Conservation (phyloP, 2,113 vertebrate species). For the Ammodytes dubius region DNA sequence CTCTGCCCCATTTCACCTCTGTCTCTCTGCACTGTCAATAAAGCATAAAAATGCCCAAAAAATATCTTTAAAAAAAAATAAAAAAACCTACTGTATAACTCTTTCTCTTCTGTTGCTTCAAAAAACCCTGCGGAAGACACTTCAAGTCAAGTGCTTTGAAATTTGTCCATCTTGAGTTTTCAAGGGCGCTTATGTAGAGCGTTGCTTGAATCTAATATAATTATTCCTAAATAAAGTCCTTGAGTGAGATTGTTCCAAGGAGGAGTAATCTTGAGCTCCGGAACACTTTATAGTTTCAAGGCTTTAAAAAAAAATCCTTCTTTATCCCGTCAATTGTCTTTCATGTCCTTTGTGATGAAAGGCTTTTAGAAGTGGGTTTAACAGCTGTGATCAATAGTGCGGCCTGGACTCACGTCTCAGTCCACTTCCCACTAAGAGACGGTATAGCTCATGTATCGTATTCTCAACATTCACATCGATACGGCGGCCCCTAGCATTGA, state of each 20-base stretch:
- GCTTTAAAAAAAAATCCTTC: background rate
- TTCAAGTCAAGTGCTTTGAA: constrained; percentile 19
- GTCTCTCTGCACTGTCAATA: too few relatives aligned
- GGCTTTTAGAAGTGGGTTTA: constrained; percentile 44
- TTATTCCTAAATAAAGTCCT: constrained; percentile 1
- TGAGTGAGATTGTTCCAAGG: constrained; percentile 13
- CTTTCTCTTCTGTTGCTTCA: background rate
- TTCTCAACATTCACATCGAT: constrained; percentile 38
- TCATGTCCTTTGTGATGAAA: constrained; percentile 9
- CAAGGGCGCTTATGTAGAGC: constrained; percentile 20
- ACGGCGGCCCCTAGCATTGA: constrained; percentile 35
- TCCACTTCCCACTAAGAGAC: constrained; percentile 14
- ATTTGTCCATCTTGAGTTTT: constrained; percentile 41
- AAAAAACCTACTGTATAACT: constrained; percentile 11
- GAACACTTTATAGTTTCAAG: background rate
- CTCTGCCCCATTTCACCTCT: too few relatives aligned
- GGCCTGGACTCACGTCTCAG: constrained; percentile 37
- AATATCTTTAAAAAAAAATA: too few relatives aligned
- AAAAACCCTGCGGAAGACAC: constrained; percentile 4
- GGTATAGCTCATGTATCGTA: constrained; percentile 36
- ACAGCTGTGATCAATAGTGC: constrained; percentile 47
- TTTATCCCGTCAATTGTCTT: background rate
- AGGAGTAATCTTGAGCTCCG: constrained; percentile 8
- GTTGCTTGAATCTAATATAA: background rate
- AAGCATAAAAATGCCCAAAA: too few relatives aligned